Conservation (phyloP, 1,140 invertebrate genomes). For the Mizuhopecten yessoensis region DNA sequence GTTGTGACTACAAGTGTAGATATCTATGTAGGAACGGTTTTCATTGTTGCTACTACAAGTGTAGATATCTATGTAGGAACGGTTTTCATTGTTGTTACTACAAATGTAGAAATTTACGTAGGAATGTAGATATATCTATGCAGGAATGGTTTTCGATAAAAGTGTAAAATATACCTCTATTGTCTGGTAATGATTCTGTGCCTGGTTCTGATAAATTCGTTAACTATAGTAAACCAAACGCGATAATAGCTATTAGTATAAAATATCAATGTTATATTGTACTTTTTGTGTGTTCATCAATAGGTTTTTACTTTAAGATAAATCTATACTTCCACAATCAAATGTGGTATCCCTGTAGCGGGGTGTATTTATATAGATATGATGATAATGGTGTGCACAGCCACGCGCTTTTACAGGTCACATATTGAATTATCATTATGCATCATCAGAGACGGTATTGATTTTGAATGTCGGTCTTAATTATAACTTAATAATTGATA, state of each 20-base stretch:
- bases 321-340: conserved; percentile 16
- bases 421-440: conserved; percentile 28
- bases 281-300: conserved; percentile 34
- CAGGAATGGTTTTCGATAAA: background rate
- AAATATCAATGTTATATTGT: conserved; percentile 30
- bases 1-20: too few relatives aligned
- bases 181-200: background rate
- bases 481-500: conserved; percentile 40
- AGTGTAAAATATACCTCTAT: background rate
- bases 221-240: background rate
- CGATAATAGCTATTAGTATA: conserved; percentile 39
- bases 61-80: too few relatives aligned
- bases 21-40: too few relatives aligned
- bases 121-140: too few relatives aligned
- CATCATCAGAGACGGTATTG: conserved; percentile 7
- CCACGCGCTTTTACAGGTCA: background rate
- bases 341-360: background rate
- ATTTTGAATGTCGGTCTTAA: conserved; percentile 34
- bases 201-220: background rate
- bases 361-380: background rate
- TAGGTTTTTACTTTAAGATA: conserved; percentile 10
- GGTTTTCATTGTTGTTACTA: background rate
- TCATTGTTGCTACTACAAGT: too few relatives aligned
- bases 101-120: background rate
- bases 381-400: background rate